Base-by-base conservation (phyloP, 2,797 vertebrate genomes). In the Echeneis naucrates region DNA sequence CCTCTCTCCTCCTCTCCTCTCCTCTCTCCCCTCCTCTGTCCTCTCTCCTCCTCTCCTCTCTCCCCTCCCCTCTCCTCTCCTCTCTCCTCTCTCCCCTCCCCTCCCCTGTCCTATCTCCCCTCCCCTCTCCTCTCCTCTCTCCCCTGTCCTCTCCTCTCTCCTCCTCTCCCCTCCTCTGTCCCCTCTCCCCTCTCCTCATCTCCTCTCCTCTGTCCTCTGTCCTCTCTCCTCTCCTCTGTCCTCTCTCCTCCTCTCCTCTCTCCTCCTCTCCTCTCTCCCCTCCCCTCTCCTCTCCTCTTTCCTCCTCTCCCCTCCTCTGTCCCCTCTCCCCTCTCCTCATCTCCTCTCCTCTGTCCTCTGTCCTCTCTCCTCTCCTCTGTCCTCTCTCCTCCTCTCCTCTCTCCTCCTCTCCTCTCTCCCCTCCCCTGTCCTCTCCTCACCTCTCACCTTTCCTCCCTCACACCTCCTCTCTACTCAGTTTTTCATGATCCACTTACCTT, bases 241-340 rank as follows among this genome's bases (percentile, higher is more conserved):
- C n/a, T n/a, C n/a, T n/a, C n/a, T n/a, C 10, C 55, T 59, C 50
- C 24, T 3, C 37, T 52, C 30, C 85, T n/a, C n/a, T n/a, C 51
- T 27, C 24, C 45, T 70, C n/a, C n/a, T n/a, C 66, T 68, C 44
- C 56, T 58, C 48, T 72, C 53, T n/a, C n/a, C n/a, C n/a, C 45
- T 56, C 54, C 35, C 68, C 42, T 50, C 21, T 59, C 47, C 45
- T 65, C 27, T n/a, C 72, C 80, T 71, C 64, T 68, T 44, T 57
- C 56, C 45, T 71, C 51, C 42, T 38, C 27, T 56, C 51, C 75
- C n/a, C n/a, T n/a, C n/a, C n/a, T n/a, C n/a, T n/a, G 88, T 81
- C 90, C 88, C 88, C 85, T n/a, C n/a, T n/a, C n/a, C n/a, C n/a
- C n/a, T n/a, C 51, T 27, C 24, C 45, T 70, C 72, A 80, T 71